Conservation (phyloP, 2,113 vertebrate genomes). For the Clinocottus analis region DNA sequence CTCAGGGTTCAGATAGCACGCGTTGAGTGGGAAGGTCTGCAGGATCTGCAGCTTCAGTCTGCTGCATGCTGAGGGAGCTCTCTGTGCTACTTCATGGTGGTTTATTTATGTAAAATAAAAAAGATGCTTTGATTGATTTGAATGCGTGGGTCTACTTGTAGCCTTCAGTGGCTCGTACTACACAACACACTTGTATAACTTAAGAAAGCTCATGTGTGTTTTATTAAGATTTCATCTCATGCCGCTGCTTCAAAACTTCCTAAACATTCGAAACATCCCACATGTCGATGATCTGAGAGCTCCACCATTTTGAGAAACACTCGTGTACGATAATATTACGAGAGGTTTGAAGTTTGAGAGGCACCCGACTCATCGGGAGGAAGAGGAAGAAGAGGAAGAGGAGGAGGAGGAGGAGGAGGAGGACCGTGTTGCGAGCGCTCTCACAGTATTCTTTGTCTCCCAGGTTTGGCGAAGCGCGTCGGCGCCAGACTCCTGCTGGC, state of each 20-base stretch:
- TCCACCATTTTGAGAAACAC: not conserved
- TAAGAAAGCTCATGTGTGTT: not conserved
- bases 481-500: constrained; percentile 96
- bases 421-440: not conserved
- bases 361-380: no score
- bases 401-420: no score
- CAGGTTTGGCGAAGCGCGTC: constrained; percentile 96
- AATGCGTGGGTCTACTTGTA: no score
- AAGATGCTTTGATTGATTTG: no score
- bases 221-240: not conserved
- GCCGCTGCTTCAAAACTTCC: not conserved
- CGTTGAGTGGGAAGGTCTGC: no score
- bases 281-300: not conserved
- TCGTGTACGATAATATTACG: not conserved
- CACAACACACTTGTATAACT: no score
- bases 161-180: not conserved
- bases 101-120: not conserved
- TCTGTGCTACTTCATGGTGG: not conserved
- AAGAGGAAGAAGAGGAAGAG: no score
- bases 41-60: not conserved
- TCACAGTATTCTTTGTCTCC: constrained; percentile 33
- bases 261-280: not conserved
- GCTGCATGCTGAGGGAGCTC: not conserved
- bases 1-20: no score
- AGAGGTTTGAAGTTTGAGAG: not conserved